Base-by-base conservation (phyloP, 2,888 invertebrate species). In the Xestia sexstrigata region DNA sequence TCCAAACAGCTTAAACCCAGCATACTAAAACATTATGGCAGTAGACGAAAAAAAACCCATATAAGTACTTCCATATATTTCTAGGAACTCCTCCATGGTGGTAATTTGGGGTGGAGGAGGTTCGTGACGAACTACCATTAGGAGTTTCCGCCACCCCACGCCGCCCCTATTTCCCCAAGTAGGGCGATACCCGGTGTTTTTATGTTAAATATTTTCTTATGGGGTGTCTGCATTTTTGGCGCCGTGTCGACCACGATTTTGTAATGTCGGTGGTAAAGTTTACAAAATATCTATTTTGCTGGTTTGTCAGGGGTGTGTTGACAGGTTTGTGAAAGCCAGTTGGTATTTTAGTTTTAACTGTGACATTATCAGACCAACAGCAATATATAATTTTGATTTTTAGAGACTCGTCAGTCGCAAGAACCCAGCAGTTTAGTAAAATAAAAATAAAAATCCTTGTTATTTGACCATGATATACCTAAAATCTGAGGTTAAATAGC, bases 91-190 rank as follows among this genome's bases (percentile, higher is more conserved):
- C 65, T 1, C 1, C 42, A 94, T 93, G 86, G 85, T 84, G 79
- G 88, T 81, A 88, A 88, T 88, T 88, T 93, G 92, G 92, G 91
- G 91, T 92, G 91, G 91, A 91, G 91, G 91, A 92, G 78, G 89
- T 93, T 94, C 96, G 96, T 96, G 96, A 95, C 96, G 94, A 79
- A 90, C 86, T 85, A 86, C 95, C 94, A 96, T 96, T 96, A 96
- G 91, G 92, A 85, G 91, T 92, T 93, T 95, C 95, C 95, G 91
- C 89, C 89, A 85, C 91, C 91, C 90, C 85, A 60, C 80, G 88
- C 87, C 90, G 83, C 89, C 90, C 90, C 88, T 84, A 73, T 83
- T 85, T 84, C 85, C 91, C 90, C 87, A 93, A 94, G 94, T 92
- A 88, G 91, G 92, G 89, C 89, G 87, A 91, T 91, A 88, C 84